Evolutionary conservation across 64 coral and sea anemone genomes (phyloP), one percentile per base, ranked within the genome.

Genomic region (Cladopsammia gracilis): DNA sequence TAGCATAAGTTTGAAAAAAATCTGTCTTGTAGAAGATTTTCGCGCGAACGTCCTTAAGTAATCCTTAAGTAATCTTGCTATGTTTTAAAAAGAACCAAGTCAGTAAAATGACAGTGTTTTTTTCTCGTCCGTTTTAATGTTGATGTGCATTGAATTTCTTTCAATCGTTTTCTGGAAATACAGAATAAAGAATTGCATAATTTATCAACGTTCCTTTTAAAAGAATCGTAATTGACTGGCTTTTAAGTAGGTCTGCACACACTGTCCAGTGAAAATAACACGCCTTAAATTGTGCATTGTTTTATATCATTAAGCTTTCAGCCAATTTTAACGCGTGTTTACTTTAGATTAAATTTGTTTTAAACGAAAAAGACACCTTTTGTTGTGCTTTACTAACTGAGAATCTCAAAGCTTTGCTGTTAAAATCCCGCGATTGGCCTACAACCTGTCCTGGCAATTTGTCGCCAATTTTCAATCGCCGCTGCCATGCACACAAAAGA

Each of bases 301-400:
- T 19, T 49, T 20, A 19, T 16, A 49, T 42, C 44, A 75, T 75
- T 75, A 48, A 44, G 45, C 7, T 49, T 48, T 75, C 13, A 48
- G 44, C 71, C 71, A 75, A 75, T 75, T 75, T 75, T 3, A 56
- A 56, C 46, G 45, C 47, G 10, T 75, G 72, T 75, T 75, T 75
- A 75, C 72, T 46, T 7, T 7, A 75, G 72, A 49, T 75, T 75
- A 49, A 9, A 22, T 49, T 75, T 75, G 16, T 75, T 75, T 49
- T 75, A 18, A 70, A 23, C 10, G 67, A 7, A 70, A 70, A 43
- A 18, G 18, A 49, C 14, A 20, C 72, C 45, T 56, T 2, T 75
- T 75, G 47, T 75, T 75, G 46, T 75, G 72, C 9, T 75, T 20
- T 20, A 75, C 20, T 48, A 8, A 13, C 42, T 47, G 1, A 18